Conservation (phyloP, 2,113 vertebrate species). For the Phalacrocorax carbo region DNA sequence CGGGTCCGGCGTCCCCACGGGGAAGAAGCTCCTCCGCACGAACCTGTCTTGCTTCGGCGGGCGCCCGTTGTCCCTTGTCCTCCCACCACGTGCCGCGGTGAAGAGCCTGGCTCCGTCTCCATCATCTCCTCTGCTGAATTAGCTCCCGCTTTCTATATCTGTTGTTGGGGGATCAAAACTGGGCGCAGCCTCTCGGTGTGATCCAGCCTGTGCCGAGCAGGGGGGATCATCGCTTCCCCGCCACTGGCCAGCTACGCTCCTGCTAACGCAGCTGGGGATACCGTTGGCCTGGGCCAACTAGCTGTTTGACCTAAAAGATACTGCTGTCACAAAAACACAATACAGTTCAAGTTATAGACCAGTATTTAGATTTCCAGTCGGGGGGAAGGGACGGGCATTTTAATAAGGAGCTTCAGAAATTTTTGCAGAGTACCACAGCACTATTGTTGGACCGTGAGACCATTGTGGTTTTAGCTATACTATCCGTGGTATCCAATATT, state of each 20-base stretch:
- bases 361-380: accelerated
- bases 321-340: background rate
- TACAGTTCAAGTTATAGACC: accelerated
- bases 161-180: accelerated
- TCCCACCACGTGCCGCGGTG: accelerated
- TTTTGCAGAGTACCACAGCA: background rate
- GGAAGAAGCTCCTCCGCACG: accelerated
- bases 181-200: accelerated
- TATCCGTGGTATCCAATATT: background rate
- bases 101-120: background rate
- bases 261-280: accelerated
- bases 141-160: accelerated
- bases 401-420: background rate
- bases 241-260: accelerated
- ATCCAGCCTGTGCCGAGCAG: background rate
- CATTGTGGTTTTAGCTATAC: background rate
- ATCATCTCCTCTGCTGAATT: accelerated
- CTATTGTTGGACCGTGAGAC: accelerated
- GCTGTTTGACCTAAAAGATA: accelerated
- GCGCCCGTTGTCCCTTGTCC: accelerated
- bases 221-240: background rate
- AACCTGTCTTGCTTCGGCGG: accelerated
- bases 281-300: accelerated
- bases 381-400: background rate
- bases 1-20: background rate